phyloP scores from a whole-genome alignment of 2,888 invertebrate species.

The Hofmannophila pseudospretella region DNA sequence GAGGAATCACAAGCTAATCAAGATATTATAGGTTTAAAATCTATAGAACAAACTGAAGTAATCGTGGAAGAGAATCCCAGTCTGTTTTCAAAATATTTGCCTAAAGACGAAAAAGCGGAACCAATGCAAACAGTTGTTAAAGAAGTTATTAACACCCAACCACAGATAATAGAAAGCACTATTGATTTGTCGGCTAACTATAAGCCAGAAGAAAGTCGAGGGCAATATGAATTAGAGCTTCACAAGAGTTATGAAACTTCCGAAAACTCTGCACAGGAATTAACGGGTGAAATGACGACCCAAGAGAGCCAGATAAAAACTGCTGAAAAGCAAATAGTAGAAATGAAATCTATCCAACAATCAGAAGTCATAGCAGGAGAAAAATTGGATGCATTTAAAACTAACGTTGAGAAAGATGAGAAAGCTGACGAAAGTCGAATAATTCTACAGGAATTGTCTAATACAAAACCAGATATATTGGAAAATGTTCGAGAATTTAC shows the following conservation, averaged over 20 bases:
- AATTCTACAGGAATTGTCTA: conserved; percentile 37
- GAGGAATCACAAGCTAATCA: conserved; percentile 18
- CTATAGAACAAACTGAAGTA: conserved; percentile 28
- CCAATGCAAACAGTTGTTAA: conserved; percentile 28
- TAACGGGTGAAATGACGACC: conserved; percentile 23
- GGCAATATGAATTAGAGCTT: conserved; percentile 34
- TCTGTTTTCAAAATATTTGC: conserved; percentile 16
- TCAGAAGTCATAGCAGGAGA: conserved; percentile 38
- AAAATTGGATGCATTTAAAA: conserved; percentile 25
- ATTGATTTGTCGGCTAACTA: conserved; percentile 23
- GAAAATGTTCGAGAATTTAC: conserved; percentile 38
- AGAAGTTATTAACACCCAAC: conserved; percentile 39
- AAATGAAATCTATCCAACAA: conserved; percentile 43
- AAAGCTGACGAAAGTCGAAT: conserved; percentile 38
- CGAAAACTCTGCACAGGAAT: conserved; percentile 40
- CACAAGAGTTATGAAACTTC: conserved; percentile 44
- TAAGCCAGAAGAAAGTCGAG: conserved; percentile 25
- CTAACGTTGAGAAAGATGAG: conserved; percentile 23
- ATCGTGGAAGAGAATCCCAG: conserved; percentile 25
- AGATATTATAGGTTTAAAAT: conserved; percentile 11
- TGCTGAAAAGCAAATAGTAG: conserved; percentile 34
- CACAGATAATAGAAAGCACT: conserved; percentile 41
- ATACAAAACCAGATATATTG: conserved; percentile 32
- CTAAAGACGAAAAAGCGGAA: conserved; percentile 39
- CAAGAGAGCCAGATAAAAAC: conserved; percentile 21